Evolutionary conservation across 2,888 invertebrate species (phyloP).

Genomic region (Unio delphinus): DNA sequence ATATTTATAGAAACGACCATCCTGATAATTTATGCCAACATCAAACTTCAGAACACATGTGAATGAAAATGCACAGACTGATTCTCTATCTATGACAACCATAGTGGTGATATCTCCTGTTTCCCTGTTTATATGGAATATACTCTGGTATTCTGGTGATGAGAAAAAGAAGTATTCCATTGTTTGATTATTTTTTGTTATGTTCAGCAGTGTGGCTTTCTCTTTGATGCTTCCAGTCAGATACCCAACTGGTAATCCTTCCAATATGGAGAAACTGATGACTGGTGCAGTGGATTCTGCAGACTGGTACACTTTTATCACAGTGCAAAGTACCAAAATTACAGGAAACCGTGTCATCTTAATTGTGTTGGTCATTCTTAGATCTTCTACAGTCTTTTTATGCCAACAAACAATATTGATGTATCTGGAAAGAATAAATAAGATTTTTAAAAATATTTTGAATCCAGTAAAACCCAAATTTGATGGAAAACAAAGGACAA

Average conservation of each 20-base stretch:
- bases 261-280: conserved; percentile 12
- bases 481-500: too few relatives aligned
- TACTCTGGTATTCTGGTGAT: neutral
- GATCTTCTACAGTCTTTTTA: too few relatives aligned
- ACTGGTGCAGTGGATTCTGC: neutral
- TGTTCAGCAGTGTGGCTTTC: conserved; percentile 1
- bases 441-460: too few relatives aligned
- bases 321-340: too few relatives aligned
- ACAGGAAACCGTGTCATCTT: too few relatives aligned
- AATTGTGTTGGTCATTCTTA: too few relatives aligned
- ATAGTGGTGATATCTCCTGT: conserved; percentile 26
- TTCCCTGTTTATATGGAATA: neutral
- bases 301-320: neutral
- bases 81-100: conserved; percentile 31
- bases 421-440: too few relatives aligned
- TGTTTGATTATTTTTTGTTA: too few relatives aligned
- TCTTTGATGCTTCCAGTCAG: conserved; percentile 12
- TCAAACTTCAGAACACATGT: conserved; percentile 22
- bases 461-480: too few relatives aligned
- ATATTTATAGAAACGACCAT: conserved; percentile 22
- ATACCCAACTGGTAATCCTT: conserved; percentile 8
- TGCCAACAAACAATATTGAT: too few relatives aligned
- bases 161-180: conserved; percentile 10
- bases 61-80: conserved; percentile 19
- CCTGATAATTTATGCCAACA: conserved; percentile 13